Evolutionary conservation across 2,888 invertebrate species (phyloP).

Genomic region (Brachylomia viminalis): DNA sequence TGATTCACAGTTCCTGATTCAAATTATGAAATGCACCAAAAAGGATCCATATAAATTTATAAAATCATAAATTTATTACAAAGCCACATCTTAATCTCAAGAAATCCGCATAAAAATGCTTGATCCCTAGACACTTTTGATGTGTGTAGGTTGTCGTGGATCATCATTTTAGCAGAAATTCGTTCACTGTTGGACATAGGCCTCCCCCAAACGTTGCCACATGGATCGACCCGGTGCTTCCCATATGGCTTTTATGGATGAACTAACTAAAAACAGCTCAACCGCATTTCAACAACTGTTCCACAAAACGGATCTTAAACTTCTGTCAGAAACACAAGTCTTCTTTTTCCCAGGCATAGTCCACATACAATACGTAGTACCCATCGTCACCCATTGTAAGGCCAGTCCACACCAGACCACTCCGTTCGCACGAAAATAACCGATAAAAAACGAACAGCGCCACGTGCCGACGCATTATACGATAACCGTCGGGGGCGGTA

Average conservation of each 20-base stretch:
- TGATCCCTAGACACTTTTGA: too few species aligned
- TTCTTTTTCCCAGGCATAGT: constrained; percentile 56
- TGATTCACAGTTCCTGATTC: too few species aligned
- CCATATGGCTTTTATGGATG: background rate
- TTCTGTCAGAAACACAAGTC: constrained; percentile 58
- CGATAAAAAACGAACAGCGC: constrained; percentile 86
- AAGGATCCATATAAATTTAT: too few species aligned
- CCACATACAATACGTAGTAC: constrained; percentile 66
- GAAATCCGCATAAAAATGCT: too few species aligned
- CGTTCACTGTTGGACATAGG: background rate
- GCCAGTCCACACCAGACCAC: constrained; percentile 85
- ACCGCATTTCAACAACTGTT: constrained; percentile 3
- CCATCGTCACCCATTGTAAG: constrained; percentile 74
- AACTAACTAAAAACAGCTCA: constrained; percentile 14
- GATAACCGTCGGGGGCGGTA: constrained; percentile 90
- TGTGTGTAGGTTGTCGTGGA: too few species aligned
- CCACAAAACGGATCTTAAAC: constrained; percentile 45
- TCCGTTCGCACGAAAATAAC: constrained; percentile 88
- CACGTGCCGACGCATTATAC: constrained; percentile 89
- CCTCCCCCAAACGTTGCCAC: background rate
- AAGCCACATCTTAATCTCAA: too few species aligned
- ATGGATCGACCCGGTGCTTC: background rate
- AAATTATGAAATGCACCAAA: too few species aligned
- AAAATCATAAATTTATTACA: too few species aligned
- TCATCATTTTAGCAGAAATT: background rate